phyloP scores from a whole-genome alignment of 2,797 vertebrate genomes.

The Australoheros facetus region DNA sequence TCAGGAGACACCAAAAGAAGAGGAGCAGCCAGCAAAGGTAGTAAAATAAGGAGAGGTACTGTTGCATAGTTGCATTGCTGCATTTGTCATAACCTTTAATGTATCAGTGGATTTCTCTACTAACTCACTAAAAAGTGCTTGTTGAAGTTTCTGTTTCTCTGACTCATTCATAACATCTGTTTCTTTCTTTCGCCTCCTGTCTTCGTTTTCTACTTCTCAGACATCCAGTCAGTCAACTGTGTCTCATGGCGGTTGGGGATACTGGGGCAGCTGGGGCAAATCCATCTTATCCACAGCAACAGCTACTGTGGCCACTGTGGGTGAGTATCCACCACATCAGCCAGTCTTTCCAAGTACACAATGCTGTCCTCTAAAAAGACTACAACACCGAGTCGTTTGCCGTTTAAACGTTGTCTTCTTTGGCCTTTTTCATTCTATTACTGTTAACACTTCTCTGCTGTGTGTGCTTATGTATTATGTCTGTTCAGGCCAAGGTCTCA shows the following conservation, averaged over 20 bases:
- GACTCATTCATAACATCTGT: not conserved
- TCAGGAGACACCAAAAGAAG: slow-evolving; percentile 51
- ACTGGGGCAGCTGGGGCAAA: slow-evolving; percentile 98
- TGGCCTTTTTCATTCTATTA: not conserved
- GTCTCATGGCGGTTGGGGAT: slow-evolving; percentile 89
- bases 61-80: not conserved
- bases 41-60: not conserved
- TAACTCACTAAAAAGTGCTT: not conserved
- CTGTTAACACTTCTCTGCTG: rapidly evolving
- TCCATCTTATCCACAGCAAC: slow-evolving; percentile 92
- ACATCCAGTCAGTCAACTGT: slow-evolving; percentile 72
- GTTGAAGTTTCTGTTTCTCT: not conserved
- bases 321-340: slow-evolving; percentile 76
- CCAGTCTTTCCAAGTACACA: rapidly evolving
- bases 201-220: slow-evolving; percentile 48
- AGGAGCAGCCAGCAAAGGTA: slow-evolving; percentile 65
- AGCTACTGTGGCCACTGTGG: slow-evolving; percentile 93
- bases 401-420: not conserved
- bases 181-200: too few relatives aligned
- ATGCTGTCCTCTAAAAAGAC: rapidly evolving
- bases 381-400: not conserved
- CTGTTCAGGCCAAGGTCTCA: slow-evolving; percentile 90
- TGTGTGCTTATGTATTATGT: not conserved
- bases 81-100: not conserved
- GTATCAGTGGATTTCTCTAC: not conserved